Percentiles rank a stretch among this genome's conserved stretches.
Evolutionary conservation across 2,113 vertebrate species (phyloP).

Genomic region (Neoarius graeffei): DNA sequence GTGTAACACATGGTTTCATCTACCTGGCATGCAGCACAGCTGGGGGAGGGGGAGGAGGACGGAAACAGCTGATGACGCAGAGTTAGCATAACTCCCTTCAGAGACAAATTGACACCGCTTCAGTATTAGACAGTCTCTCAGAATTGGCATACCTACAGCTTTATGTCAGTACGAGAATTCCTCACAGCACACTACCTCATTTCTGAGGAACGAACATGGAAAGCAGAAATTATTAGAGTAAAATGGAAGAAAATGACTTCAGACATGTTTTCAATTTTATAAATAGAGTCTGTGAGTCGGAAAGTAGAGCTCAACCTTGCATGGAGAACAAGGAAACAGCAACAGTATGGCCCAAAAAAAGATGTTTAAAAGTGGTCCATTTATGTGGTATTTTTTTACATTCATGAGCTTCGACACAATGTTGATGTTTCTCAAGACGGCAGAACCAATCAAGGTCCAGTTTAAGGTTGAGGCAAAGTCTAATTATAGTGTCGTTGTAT

Average conservation of each 20-base stretch:
- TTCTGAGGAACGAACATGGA: background rate
- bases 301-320: background rate
- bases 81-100: conserved; percentile 59
- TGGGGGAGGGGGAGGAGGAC: conserved; percentile 34
- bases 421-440: background rate
- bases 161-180: conserved; percentile 22
- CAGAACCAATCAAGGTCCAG: background rate
- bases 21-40: conserved; percentile 63
- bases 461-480: background rate
- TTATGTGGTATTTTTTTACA: background rate
- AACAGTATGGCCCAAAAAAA: background rate
- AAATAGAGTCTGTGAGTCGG: background rate
- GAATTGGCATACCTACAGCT: conserved; percentile 59
- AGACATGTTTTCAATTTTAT: background rate
- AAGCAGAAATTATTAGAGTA: background rate
- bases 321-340: background rate
- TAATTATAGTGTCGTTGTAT: background rate
- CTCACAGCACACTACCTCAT: background rate
- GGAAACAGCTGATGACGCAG: conserved; percentile 75
- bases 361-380: background rate
- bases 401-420: background rate
- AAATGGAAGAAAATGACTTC: background rate
- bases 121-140: conserved; percentile 23
- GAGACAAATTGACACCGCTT: conserved; percentile 50
- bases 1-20: conserved; percentile 68